Percentiles rank a stretch among this genome's conserved stretches.
phyloP scores from a whole-genome alignment of 2,113 vertebrate genomes.

The Meleagris gallopavo region DNA sequence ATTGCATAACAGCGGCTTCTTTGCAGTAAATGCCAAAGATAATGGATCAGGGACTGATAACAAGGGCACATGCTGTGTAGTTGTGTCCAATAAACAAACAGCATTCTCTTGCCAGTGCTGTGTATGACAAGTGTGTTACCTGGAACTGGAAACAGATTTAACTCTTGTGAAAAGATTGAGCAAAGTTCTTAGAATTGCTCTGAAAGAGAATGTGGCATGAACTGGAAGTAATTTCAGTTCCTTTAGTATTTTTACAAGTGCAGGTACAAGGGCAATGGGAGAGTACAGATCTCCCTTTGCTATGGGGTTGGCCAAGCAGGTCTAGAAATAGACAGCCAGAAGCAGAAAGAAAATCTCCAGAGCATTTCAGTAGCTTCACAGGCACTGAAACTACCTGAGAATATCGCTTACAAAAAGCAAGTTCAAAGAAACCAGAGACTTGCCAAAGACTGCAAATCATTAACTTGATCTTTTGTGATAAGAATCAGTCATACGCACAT shows the following conservation, averaged over 20 bases:
- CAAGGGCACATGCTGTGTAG: conserved; percentile 9
- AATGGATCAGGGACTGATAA: not conserved
- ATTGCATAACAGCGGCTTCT: not conserved
- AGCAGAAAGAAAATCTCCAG: not conserved
- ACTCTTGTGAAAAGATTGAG: not conserved
- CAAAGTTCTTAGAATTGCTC: not conserved
- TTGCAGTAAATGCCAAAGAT: not conserved
- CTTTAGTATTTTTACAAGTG: not conserved
- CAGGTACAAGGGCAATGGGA: not conserved
- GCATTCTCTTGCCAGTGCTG: not conserved
- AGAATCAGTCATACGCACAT: accelerated
- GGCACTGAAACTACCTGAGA: not conserved
- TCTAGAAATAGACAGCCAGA: not conserved
- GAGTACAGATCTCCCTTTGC: accelerated
- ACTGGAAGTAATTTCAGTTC: not conserved
- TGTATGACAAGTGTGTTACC: not conserved
- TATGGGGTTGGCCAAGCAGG: accelerated
- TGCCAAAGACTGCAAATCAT: not conserved
- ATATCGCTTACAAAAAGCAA: not conserved
- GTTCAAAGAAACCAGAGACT: not conserved
- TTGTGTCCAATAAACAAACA: conserved; percentile 21
- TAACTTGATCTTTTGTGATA: not conserved
- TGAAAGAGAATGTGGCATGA: not conserved
- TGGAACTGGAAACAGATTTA: conserved; percentile 22
- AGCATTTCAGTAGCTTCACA: not conserved